phyloP scores from a whole-genome alignment of 2,888 invertebrate species.

The Coenonympha arcania region DNA sequence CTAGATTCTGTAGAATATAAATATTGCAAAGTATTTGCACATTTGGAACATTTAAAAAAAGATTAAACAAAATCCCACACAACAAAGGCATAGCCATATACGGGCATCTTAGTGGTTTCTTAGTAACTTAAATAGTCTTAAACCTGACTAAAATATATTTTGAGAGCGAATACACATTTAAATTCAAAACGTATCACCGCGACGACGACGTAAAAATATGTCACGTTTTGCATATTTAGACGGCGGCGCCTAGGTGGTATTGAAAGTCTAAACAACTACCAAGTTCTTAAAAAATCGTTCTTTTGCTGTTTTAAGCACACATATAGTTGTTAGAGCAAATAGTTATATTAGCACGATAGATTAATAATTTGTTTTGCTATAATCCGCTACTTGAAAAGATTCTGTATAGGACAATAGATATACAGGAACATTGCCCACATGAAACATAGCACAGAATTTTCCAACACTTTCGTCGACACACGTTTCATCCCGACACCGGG shows the following conservation, averaged over 20 bases:
- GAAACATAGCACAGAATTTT: too few species aligned
- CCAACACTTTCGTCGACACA: too few species aligned
- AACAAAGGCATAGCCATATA: not conserved
- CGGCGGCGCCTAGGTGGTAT: not conserved
- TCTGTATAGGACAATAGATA: too few species aligned
- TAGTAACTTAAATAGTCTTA: not conserved
- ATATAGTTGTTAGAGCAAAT: too few species aligned
- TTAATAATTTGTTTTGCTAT: too few species aligned
- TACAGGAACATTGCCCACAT: too few species aligned
- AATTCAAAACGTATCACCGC: constrained; percentile 1
- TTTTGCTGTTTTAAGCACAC: not conserved
- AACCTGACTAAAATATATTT: constrained; percentile 6
- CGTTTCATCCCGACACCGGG: too few species aligned
- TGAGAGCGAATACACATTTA: not conserved
- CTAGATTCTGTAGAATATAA: too few species aligned
- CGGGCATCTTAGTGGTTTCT: not conserved
- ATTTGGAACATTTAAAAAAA: not conserved
- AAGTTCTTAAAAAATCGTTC: not conserved
- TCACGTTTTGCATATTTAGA: constrained; percentile 6
- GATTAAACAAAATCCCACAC: not conserved
- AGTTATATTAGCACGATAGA: too few species aligned
- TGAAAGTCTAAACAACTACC: too few species aligned
- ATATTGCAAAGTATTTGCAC: too few species aligned
- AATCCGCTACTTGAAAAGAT: too few species aligned
- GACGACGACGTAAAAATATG: constrained; percentile 4